Evolutionary conservation across 2,113 vertebrate genomes (phyloP).

Genomic region (Anser brachyrhynchus): DNA sequence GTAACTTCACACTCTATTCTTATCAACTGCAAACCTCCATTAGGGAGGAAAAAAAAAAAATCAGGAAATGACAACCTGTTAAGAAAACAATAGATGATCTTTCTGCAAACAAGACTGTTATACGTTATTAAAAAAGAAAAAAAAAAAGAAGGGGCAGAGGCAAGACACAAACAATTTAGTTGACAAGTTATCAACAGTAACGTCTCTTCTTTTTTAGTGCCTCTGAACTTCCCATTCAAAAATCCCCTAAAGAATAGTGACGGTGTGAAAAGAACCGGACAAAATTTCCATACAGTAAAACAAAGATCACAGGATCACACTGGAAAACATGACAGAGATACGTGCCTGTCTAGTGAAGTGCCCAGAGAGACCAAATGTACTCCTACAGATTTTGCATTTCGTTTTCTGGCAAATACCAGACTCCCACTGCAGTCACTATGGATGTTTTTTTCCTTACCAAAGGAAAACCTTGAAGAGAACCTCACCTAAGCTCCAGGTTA

Average conservation of each 20-base stretch:
- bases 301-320: neutral
- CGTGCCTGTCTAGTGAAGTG: neutral
- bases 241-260: neutral
- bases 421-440: neutral
- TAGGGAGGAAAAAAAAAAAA: neutral
- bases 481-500: neutral
- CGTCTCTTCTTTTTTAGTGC: neutral
- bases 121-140: neutral
- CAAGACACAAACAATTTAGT: neutral
- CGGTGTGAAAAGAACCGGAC: neutral
- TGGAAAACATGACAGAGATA: neutral
- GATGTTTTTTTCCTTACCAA: neutral
- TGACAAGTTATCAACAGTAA: neutral
- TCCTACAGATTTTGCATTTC: neutral
- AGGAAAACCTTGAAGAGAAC: neutral
- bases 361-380: neutral
- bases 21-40: neutral
- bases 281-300: neutral
- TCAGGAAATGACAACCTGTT: neutral
- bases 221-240: neutral
- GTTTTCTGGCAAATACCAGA: neutral
- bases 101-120: neutral
- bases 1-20: neutral
- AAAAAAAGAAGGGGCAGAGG: neutral
- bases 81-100: neutral